Conservation (phyloP, 2,888 invertebrate genomes). For the Morinoia aosen region DNA sequence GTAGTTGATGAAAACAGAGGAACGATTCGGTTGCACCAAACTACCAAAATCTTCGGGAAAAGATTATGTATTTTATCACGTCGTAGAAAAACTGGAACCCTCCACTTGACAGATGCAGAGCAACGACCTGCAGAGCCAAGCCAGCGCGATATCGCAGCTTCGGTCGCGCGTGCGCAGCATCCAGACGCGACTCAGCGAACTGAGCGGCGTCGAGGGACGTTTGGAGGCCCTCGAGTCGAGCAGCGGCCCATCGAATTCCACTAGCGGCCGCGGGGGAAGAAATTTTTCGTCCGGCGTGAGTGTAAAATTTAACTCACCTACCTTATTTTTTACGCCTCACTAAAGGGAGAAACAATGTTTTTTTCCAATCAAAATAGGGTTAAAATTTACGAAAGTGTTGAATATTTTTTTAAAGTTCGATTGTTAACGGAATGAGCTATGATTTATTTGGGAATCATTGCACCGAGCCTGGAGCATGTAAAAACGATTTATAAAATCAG, state of each 20-base stretch:
- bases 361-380: too few species aligned
- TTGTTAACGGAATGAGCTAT: too few species aligned
- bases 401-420: too few species aligned
- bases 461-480: too few species aligned
- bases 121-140: not conserved
- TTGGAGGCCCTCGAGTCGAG: conserved; percentile 26
- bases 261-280: not conserved
- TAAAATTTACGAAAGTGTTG: too few species aligned
- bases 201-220: conserved; percentile 13
- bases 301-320: not conserved
- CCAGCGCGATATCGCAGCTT: not conserved
- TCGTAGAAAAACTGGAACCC: not conserved
- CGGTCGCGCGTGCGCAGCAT: conserved; percentile 33
- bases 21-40: too few species aligned
- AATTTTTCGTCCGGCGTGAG: not conserved
- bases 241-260: not conserved
- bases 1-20: too few species aligned
- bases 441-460: too few species aligned
- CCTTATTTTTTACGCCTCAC: not conserved
- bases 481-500: too few species aligned
- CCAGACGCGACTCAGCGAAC: not conserved
- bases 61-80: too few species aligned
- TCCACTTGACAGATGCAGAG: not conserved
- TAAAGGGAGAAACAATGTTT: not conserved
- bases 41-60: too few species aligned